A percentile compares a stretch with the other conserved stretches of the same genome.
These are phyloP conservation scores for Progne subis DNA, from an alignment of 2,113 vertebrate species.

Conservation along the genomic window DNA sequence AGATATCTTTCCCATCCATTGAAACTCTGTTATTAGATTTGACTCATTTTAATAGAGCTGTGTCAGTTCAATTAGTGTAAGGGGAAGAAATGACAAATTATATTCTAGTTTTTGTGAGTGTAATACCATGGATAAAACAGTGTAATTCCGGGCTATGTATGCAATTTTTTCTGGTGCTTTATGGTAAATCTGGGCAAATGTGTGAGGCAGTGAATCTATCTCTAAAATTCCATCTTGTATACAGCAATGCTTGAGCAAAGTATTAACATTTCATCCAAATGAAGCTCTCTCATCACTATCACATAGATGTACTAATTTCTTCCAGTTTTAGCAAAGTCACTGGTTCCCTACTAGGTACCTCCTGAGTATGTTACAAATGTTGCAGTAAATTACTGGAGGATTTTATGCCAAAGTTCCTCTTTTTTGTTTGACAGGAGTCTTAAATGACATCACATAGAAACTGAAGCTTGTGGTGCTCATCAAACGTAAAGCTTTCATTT, in stretches of 20 bases:
- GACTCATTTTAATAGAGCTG: slow-evolving; percentile 20
- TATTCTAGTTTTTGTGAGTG: background rate
- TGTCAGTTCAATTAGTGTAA: slow-evolving; percentile 32
- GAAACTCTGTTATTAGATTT: slow-evolving; percentile 36
- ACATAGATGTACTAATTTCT: background rate
- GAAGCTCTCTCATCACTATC: background rate
- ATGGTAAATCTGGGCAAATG: background rate
- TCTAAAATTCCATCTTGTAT: background rate
- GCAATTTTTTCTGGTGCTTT: background rate
- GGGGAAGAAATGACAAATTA: slow-evolving; percentile 6
- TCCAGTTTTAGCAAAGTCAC: background rate
- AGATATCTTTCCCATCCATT: slow-evolving; percentile 10
- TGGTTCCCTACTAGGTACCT: background rate
- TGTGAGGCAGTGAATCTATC: background rate
- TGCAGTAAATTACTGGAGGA: background rate
- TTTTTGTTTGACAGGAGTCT: background rate
- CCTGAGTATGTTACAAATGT: background rate
- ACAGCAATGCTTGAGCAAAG: background rate
- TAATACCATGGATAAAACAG: background rate
- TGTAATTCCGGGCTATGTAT: background rate
- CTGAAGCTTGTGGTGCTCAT: background rate
- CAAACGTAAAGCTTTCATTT: background rate
- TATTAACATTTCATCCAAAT: background rate
- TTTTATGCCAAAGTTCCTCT: background rate
- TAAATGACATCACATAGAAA: background rate